These are phyloP conservation scores for Diadumene lineata DNA, from an alignment of 92 coral and sea anemone species.

Conservation along the genomic window DNA sequence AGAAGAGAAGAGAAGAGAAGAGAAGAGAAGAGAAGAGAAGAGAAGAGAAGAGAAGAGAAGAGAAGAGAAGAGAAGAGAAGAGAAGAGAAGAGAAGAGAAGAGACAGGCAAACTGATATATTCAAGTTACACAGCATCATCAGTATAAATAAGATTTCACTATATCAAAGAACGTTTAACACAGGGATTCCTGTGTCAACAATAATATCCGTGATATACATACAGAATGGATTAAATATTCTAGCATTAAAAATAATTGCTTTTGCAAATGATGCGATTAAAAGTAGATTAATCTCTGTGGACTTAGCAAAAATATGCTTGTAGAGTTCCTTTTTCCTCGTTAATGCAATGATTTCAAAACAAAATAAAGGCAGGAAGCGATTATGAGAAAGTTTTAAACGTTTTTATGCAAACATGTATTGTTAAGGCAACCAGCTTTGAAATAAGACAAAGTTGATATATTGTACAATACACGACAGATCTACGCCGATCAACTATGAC, in stretches of 20 bases:
- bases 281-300: background rate
- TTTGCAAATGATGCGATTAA: background rate
- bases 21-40: too few relatives aligned
- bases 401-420: background rate
- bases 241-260: background rate
- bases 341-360: too few relatives aligned
- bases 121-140: too few relatives aligned
- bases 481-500: too few relatives aligned
- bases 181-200: background rate
- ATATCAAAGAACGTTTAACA: too few relatives aligned
- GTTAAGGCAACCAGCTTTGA: background rate
- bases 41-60: too few relatives aligned
- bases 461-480: background rate
- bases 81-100: too few relatives aligned
- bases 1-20: too few relatives aligned
- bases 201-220: background rate
- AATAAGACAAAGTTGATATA: background rate
- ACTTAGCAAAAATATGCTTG: background rate
- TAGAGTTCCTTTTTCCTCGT: background rate
- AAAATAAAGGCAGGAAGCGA: too few relatives aligned
- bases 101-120: too few relatives aligned
- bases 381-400: too few relatives aligned
- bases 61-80: too few relatives aligned
- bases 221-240: background rate
- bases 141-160: background rate